Evolutionary conservation across 2,797 vertebrate genomes (phyloP).

Genomic region (Valencia hispanica): DNA sequence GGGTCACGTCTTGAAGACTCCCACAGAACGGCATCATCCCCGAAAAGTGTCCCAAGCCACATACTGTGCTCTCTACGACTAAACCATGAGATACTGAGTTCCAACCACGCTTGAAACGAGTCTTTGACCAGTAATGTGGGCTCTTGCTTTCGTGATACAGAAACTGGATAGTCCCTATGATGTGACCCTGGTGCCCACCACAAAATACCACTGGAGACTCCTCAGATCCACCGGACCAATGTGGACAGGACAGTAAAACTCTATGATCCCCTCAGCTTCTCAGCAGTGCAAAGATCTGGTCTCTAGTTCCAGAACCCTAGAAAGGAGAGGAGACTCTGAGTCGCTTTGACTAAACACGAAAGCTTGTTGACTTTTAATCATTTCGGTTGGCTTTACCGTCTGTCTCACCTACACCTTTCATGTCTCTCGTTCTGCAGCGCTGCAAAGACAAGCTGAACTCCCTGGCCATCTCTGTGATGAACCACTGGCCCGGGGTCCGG

Average conservation of each 20-base stretch:
- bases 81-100: not conserved
- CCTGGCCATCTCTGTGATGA: constrained; percentile 96
- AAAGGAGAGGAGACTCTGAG: not conserved
- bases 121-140: not conserved
- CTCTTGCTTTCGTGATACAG: not conserved
- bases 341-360: too few species aligned
- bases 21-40: not conserved
- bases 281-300: not conserved
- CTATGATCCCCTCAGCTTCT: not conserved
- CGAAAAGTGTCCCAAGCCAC: not conserved
- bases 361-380: too few species aligned
- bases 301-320: not conserved
- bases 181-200: not conserved
- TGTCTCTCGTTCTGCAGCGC: constrained; percentile 78
- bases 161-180: not conserved
- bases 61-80: not conserved
- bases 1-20: not conserved
- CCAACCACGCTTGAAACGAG: not conserved
- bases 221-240: not conserved
- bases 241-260: not conserved
- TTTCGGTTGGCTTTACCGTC: not conserved
- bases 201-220: not conserved
- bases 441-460: constrained; percentile 97
- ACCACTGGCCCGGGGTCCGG: constrained; percentile 94
- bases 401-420: not conserved